A percentile compares a stretch with the other conserved stretches of the same genome.
These are phyloP conservation scores for Ptyas mucosa DNA, from an alignment of 2,113 vertebrate genomes.

Conservation along the genomic window DNA sequence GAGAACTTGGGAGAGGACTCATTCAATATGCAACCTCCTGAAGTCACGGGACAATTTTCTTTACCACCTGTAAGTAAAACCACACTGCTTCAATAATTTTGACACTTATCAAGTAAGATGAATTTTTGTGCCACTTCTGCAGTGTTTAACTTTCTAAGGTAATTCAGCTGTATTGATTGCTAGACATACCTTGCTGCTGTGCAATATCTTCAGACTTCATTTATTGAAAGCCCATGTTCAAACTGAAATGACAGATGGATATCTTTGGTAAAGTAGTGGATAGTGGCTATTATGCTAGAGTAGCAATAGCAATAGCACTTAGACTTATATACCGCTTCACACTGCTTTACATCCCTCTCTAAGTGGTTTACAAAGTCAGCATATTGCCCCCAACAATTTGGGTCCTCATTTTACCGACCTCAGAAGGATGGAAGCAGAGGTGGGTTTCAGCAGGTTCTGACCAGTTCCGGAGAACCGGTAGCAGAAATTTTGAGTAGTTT, in stretches of 20 bases:
- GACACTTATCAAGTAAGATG: not conserved
- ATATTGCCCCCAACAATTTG: too few relatives aligned
- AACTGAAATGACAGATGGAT: not conserved
- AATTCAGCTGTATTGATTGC: not conserved
- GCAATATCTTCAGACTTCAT: not conserved
- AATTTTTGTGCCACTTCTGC: rapidly evolving
- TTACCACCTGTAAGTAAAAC: slow-evolving; percentile 85
- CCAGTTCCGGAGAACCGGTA: too few relatives aligned
- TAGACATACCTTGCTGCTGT: not conserved
- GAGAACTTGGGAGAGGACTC: slow-evolving; percentile 83
- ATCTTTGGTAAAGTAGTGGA: not conserved
- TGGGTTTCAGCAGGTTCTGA: too few relatives aligned
- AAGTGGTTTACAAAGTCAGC: too few relatives aligned
- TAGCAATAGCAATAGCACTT: too few relatives aligned
- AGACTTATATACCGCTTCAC: too few relatives aligned
- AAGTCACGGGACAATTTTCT: slow-evolving; percentile 89
- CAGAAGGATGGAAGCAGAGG: too few relatives aligned
- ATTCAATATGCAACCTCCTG: slow-evolving; percentile 86
- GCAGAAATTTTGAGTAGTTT: too few relatives aligned
- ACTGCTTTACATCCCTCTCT: too few relatives aligned
- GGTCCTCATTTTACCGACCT: too few relatives aligned
- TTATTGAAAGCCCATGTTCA: not conserved
- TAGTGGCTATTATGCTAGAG: not conserved
- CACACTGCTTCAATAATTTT: not conserved
- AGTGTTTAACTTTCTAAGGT: not conserved